Evolutionary conservation across 2,113 vertebrate genomes (phyloP), one percentile per base, ranked within the genome.

Genomic region (Callionymus lyra): DNA sequence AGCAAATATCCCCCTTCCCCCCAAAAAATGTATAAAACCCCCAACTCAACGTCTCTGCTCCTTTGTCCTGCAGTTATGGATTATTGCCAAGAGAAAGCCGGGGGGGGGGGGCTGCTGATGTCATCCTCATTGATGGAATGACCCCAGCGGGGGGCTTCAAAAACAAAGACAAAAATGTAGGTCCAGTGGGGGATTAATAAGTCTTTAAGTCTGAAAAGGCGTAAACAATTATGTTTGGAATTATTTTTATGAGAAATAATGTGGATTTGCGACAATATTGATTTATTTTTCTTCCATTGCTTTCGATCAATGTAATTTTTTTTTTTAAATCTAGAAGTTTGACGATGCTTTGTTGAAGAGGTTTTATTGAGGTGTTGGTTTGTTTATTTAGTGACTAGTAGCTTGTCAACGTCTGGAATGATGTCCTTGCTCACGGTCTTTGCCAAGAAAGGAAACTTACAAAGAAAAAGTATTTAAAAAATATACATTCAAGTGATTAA

Each of bases 51-150:
- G 55, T 31, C 38, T 35, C 37, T 53, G 64, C 49, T 35, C 60
- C 54, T 79, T 82, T 82, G 74, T 82, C 56, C 63, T 70, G 44
- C 50, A 48, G 56, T 82, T 82, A 77, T 82, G 70, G 68, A 76
- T 78, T 74, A 72, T 71, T 64, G 49, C 35, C 61, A 32, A 31
- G 45, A 6, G 43, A 49, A 34, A 41, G 34, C 14, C 40, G 44
- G 15, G 13, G 3, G 13, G 0, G 11, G 18, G 41, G 31, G 16
- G 42, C 46, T 50, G 34, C 40, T 43, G 56, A 12, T 58, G 56
- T 50, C 52, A 44, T 41, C 66, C 51, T 64, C 55, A 66, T 67
- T 76, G 70, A 62, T 70, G 64, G 65, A 62, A 57, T 49, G 53
- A 57, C 53, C 63, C 46, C 74, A 64, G 57, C 55, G 17, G 62